These are phyloP conservation scores for Chaetogeoica ovagalla DNA, from an alignment of 2,888 invertebrate genomes.

Conservation along the genomic window DNA sequence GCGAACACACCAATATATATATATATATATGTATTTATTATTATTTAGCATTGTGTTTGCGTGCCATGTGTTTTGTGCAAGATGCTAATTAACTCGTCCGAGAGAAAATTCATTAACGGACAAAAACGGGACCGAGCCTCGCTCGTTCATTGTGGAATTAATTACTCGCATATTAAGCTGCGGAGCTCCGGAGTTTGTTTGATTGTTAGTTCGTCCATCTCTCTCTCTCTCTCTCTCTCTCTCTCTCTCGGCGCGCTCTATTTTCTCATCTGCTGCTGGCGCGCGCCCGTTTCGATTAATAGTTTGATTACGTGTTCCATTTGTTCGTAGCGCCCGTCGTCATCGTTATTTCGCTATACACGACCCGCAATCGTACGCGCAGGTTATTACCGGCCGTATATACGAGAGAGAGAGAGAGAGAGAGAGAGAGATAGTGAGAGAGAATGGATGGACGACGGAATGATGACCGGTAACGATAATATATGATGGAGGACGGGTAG, in stretches of 20 bases:
- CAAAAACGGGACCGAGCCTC: constrained; percentile 40
- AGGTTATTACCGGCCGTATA: constrained; percentile 19
- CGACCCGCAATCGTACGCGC: constrained; percentile 30
- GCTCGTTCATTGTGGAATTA: constrained; percentile 48
- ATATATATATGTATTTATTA: constrained; percentile 32
- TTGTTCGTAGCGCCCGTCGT: constrained; percentile 39
- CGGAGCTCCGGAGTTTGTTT: constrained; percentile 41
- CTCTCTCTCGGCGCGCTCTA: not conserved
- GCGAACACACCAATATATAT: constrained; percentile 4
- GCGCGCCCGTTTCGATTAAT: constrained; percentile 38
- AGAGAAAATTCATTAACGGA: constrained; percentile 52
- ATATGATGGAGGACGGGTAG: too few relatives aligned
- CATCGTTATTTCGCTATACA: not conserved
- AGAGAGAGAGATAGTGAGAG: not conserved
- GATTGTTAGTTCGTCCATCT: constrained; percentile 37
- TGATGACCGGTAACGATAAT: too few relatives aligned
- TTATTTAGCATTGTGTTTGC: constrained; percentile 39
- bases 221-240: not conserved
- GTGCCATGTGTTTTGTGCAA: constrained; percentile 42
- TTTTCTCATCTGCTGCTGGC: too few relatives aligned
- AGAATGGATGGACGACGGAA: too few relatives aligned
- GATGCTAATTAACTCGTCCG: constrained; percentile 51
- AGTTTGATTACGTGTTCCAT: constrained; percentile 49
- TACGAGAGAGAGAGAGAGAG: too few relatives aligned
- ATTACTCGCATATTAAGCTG: constrained; percentile 50